phyloP scores from a whole-genome alignment of 2,797 vertebrate genomes.

The Acanthiza pusilla region DNA sequence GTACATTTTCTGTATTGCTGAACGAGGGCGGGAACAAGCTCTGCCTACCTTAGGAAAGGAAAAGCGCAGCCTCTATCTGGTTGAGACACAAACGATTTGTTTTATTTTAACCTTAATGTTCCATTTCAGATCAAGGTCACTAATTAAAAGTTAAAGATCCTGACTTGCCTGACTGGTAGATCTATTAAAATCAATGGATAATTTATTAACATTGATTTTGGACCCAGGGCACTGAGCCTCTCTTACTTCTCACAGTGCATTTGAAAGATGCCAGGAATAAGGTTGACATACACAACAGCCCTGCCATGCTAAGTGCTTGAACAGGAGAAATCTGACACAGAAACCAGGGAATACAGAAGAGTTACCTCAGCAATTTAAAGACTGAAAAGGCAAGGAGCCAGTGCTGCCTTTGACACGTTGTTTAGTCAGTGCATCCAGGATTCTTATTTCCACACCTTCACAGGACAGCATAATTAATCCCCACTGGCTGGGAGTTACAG shows the following conservation, averaged over 20 bases:
- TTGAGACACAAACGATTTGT: background rate
- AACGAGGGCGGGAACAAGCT: background rate
- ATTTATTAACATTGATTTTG: slow-evolving; percentile 6
- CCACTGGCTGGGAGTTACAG: background rate
- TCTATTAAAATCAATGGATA: background rate
- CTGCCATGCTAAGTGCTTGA: background rate
- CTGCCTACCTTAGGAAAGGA: background rate
- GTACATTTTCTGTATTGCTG: background rate
- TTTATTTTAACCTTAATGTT: background rate
- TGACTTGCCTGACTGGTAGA: background rate
- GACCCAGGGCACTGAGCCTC: background rate
- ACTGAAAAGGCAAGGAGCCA: background rate
- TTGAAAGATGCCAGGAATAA: background rate
- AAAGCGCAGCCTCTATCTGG: background rate
- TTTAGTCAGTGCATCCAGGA: background rate
- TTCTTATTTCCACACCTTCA: background rate
- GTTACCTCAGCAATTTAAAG: background rate
- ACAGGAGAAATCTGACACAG: background rate
- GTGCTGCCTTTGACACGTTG: background rate
- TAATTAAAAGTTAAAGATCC: slow-evolving; percentile 7
- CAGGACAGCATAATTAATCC: background rate
- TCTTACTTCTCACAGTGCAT: background rate
- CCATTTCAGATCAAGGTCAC: background rate
- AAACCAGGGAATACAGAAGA: background rate
- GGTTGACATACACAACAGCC: background rate